Conservation (phyloP, 2,113 vertebrate genomes). For the Labeo rohita region DNA sequence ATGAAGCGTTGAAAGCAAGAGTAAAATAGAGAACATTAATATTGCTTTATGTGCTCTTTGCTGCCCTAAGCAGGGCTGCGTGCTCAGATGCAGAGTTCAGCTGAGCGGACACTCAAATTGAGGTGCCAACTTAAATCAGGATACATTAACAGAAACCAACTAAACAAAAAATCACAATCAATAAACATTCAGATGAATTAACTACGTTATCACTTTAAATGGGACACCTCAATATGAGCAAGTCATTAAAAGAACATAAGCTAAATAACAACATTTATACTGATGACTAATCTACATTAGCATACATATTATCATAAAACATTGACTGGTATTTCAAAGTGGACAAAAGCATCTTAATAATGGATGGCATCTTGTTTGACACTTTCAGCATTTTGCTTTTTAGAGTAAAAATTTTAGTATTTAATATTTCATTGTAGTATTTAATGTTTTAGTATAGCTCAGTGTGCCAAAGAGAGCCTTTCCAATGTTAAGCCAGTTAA, state of each 20-base stretch:
- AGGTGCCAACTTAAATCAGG: background rate
- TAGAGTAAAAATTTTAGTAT: background rate
- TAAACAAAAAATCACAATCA: background rate
- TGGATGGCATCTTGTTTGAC: background rate
- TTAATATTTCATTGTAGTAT: background rate
- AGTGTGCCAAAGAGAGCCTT: conserved; percentile 1
- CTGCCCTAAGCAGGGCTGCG: conserved; percentile 11
- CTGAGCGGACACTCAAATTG: conserved; percentile 31
- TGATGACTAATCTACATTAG: background rate
- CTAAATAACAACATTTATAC: conserved; percentile 3
- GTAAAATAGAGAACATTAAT: conserved; percentile 76
- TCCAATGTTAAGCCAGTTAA: conserved; percentile 7
- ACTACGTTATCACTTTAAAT: background rate
- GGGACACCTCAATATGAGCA: conserved; percentile 36
- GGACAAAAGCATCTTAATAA: conserved; percentile 41
- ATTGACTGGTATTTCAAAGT: conserved; percentile 31
- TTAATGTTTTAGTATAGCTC: background rate
- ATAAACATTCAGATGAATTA: background rate
- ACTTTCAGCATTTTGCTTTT: background rate
- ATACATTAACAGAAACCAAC: background rate
- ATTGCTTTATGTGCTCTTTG: conserved; percentile 18
- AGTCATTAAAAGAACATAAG: background rate
- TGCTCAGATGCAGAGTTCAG: conserved; percentile 33
- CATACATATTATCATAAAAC: conserved; percentile 3
- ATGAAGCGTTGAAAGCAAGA: conserved; percentile 78